A percentile compares a stretch with the other conserved stretches of the same genome.
Conservation (phyloP, 2,888 invertebrate species). For the Cryptosula pallasiana region DNA sequence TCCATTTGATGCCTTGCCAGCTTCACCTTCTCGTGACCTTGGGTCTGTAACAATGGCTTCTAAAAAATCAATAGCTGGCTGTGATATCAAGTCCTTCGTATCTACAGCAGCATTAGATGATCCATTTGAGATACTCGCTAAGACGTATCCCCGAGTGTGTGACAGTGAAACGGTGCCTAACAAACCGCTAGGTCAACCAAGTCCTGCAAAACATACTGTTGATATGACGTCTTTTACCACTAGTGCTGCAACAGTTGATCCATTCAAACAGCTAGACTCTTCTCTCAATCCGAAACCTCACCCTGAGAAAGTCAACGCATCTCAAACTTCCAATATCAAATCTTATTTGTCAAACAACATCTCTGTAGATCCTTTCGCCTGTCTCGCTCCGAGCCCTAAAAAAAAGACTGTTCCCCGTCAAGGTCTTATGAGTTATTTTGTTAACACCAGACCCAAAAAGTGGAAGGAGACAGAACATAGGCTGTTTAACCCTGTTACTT, state of each 20-base stretch:
- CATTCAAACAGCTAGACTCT: too few relatives aligned
- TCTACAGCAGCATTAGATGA: neutral
- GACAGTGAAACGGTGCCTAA: neutral
- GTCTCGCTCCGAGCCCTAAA: neutral
- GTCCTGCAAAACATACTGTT: neutral
- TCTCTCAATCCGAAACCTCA: too few relatives aligned
- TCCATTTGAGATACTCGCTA: neutral
- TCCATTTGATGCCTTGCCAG: neutral
- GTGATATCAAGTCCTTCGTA: neutral
- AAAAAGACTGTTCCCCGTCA: too few relatives aligned
- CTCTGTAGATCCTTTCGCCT: neutral
- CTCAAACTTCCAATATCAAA: too few relatives aligned
- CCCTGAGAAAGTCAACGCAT: too few relatives aligned
- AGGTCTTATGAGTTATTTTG: too few relatives aligned
- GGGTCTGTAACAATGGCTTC: neutral
- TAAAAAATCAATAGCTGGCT: neutral
- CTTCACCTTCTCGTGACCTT: neutral
- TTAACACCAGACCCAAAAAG: too few relatives aligned
- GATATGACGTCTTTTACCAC: neutral
- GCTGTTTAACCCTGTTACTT: neutral
- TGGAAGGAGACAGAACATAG: too few relatives aligned
- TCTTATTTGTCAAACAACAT: neutral
- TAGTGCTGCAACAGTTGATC: neutral
- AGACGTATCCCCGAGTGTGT: neutral
- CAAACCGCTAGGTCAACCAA: neutral